Percentiles rank a stretch among this genome's conserved stretches.
Evolutionary conservation across 2,113 vertebrate species (phyloP).

Genomic region (Stigmatopora argus): DNA sequence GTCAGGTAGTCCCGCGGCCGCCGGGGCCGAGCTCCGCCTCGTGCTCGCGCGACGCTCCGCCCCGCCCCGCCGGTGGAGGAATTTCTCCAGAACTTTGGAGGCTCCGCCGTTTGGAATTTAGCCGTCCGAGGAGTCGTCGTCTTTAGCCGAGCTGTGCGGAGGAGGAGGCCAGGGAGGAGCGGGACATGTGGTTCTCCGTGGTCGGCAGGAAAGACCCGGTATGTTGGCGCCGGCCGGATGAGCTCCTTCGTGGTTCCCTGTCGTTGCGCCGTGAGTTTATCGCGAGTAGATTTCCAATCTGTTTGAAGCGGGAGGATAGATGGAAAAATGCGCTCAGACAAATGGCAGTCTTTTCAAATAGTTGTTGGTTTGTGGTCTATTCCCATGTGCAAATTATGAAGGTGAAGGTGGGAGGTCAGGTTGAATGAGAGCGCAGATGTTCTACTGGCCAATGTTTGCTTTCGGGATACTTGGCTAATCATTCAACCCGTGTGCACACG

Average conservation of each 20-base stretch:
- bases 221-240: conserved; percentile 3
- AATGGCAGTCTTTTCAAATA: too few relatives aligned
- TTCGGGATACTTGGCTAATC: conserved; percentile 35
- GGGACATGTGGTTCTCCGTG: conserved; percentile 94
- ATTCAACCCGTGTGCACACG: conserved; percentile 42
- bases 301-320: too few relatives aligned
- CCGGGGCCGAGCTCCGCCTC: conserved; percentile 43
- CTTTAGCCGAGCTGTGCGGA: neutral
- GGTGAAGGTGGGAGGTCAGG: neutral
- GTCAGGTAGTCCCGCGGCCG: conserved; percentile 47
- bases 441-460: conserved; percentile 29
- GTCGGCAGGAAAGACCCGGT: conserved; percentile 80
- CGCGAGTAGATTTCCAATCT: too few relatives aligned
- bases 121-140: neutral
- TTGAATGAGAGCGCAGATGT: conserved; percentile 12
- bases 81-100: conserved; percentile 30
- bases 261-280: too few relatives aligned
- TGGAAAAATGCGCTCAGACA: too few relatives aligned
- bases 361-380: too few relatives aligned
- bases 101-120: conserved; percentile 8
- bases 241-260: too few relatives aligned
- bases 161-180: conserved; percentile 13
- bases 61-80: conserved; percentile 45
- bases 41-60: conserved; percentile 57
- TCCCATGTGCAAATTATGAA: too few relatives aligned